Percentiles rank a stretch among this genome's conserved stretches.
These are phyloP conservation scores for Rostratula benghalensis DNA, from an alignment of 2,113 vertebrate species.

Conservation along the genomic window DNA sequence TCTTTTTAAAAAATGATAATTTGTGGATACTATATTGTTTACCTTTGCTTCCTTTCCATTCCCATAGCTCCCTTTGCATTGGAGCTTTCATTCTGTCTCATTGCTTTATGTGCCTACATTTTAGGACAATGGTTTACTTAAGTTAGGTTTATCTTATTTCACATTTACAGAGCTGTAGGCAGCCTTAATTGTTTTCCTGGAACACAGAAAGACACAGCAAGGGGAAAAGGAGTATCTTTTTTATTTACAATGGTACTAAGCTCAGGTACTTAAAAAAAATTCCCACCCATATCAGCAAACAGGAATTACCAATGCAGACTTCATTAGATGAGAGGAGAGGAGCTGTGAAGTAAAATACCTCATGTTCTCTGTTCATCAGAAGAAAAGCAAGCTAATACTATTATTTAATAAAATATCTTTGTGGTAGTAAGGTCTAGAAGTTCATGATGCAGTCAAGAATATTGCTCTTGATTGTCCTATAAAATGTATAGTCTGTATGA, in stretches of 20 bases:
- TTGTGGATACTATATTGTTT: not conserved
- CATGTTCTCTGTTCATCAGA: not conserved
- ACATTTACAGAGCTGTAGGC: not conserved
- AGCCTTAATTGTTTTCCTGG: not conserved
- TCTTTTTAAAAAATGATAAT: not conserved
- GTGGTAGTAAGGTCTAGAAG: not conserved
- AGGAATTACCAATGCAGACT: not conserved
- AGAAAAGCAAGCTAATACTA: not conserved
- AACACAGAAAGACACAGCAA: not conserved
- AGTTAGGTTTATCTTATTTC: not conserved
- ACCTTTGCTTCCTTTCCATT: not conserved
- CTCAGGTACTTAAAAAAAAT: not conserved
- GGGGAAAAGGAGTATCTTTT: not conserved
- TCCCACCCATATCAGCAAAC: not conserved
- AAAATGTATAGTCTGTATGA: not conserved
- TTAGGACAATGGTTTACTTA: not conserved
- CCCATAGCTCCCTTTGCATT: not conserved
- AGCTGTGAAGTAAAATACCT: not conserved
- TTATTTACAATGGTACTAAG: not conserved
- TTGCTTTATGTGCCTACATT: not conserved
- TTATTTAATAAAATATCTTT: not conserved
- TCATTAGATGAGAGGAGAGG: not conserved
- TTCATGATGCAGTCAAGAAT: not conserved
- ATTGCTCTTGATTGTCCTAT: not conserved
- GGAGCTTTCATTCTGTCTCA: not conserved